These are phyloP conservation scores for Cyphomyrus plagiostoma DNA, from an alignment of 2,113 vertebrate species.

Conservation along the genomic window DNA sequence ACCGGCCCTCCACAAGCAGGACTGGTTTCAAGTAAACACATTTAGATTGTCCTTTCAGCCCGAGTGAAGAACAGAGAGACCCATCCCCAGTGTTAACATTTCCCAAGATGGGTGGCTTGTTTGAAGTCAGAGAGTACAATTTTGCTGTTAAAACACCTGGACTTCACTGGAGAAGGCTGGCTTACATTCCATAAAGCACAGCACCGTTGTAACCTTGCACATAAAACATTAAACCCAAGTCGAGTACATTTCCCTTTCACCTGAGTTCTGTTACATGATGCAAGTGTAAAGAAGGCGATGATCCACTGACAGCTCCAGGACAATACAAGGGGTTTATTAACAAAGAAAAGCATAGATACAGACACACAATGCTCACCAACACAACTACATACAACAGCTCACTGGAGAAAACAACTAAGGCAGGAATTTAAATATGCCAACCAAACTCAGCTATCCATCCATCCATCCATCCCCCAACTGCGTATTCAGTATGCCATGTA, in stretches of 20 bases:
- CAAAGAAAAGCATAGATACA: no score
- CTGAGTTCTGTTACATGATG: neutral
- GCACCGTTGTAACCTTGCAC: neutral
- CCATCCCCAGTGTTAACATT: neutral
- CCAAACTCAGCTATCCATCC: neutral
- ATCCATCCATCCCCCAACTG: neutral
- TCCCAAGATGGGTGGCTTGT: neutral
- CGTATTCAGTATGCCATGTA: neutral
- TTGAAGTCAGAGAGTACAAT: neutral
- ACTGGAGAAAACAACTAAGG: no score
- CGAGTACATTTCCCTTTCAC: neutral
- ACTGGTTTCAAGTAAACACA: neutral
- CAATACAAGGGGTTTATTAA: no score
- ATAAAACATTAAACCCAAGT: neutral
- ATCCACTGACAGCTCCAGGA: no score
- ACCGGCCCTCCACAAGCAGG: neutral
- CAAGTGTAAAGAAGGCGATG: no score
- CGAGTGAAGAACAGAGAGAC: neutral
- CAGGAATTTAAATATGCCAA: no score
- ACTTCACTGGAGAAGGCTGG: neutral
- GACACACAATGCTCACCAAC: no score
- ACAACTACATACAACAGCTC: no score
- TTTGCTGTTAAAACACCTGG: neutral
- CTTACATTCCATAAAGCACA: neutral
- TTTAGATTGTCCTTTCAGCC: neutral